Evolutionary conservation across 2,888 invertebrate genomes (phyloP).

Genomic region (Corbicula japonica): DNA sequence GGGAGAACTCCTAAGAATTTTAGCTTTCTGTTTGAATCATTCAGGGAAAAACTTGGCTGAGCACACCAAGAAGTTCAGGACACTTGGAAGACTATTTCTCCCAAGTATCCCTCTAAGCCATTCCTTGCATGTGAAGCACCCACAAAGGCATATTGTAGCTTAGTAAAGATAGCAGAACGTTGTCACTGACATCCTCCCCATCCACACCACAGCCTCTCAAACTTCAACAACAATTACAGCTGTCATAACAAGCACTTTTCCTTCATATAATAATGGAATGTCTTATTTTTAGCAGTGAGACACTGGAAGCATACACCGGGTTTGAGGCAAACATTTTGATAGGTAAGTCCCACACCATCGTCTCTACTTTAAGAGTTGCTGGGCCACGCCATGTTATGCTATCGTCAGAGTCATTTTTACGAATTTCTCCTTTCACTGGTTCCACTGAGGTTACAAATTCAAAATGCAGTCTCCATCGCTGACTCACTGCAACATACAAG

Average conservation of each 20-base stretch:
- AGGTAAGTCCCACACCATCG: constrained; percentile 99
- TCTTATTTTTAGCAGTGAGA: constrained; percentile 76
- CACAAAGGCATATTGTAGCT: too few species aligned
- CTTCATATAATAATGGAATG: constrained; percentile 45
- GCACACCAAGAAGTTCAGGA: too few species aligned
- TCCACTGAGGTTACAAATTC: constrained; percentile 91
- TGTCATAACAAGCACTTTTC: neutral
- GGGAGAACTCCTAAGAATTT: too few species aligned
- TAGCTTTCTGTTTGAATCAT: too few species aligned
- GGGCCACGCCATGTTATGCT: constrained; percentile 93
- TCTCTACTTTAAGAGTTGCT: constrained; percentile 95
- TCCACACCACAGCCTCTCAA: too few species aligned
- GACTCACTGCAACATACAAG: constrained; percentile 91
- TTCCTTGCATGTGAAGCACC: too few species aligned
- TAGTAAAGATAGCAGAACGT: too few species aligned
- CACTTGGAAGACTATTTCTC: too few species aligned
- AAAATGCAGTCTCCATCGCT: constrained; percentile 98
- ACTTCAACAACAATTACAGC: too few species aligned
- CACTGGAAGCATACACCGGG: constrained; percentile 88
- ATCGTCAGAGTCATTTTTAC: constrained; percentile 88
- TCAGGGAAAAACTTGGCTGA: too few species aligned
- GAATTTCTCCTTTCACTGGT: constrained; percentile 73
- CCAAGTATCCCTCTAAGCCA: too few species aligned
- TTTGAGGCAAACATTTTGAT: constrained; percentile 97
- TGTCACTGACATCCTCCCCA: too few species aligned